A percentile compares a stretch with the other conserved stretches of the same genome.
Conservation (phyloP, 2,797 vertebrate genomes). For the Limnodromus scolopaceus region DNA sequence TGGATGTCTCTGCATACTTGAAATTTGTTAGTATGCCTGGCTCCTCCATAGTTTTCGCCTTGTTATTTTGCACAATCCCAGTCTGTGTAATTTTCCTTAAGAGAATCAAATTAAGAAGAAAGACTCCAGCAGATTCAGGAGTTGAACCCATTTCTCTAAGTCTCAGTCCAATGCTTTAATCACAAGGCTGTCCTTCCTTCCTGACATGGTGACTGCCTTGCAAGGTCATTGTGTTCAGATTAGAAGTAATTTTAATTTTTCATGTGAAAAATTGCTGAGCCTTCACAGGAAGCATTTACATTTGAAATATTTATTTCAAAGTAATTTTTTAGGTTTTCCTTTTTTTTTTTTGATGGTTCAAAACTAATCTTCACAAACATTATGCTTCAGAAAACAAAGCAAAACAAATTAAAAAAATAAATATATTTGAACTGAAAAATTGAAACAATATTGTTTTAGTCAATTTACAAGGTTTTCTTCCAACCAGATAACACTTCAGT, state of each 20-base stretch:
- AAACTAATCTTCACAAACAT: neutral
- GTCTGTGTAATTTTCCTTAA: neutral
- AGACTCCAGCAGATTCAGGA: neutral
- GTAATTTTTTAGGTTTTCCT: neutral
- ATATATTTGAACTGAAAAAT: neutral
- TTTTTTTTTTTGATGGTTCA: neutral
- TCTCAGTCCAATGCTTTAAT: neutral
- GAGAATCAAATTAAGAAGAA: neutral
- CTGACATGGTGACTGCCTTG: neutral
- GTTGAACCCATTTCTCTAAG: neutral
- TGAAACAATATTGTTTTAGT: neutral
- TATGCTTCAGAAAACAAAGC: neutral
- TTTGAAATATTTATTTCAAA: neutral
- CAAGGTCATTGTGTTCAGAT: neutral
- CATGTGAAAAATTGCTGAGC: neutral
- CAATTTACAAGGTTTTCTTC: neutral
- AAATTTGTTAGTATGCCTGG: neutral
- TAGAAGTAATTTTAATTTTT: neutral
- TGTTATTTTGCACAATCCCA: neutral
- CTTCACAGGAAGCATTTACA: neutral
- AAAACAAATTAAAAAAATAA: neutral
- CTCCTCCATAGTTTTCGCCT: neutral
- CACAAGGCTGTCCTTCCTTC: neutral
- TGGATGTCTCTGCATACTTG: neutral
- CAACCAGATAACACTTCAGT: neutral